phyloP scores from a whole-genome alignment of 2,797 vertebrate genomes.

The Dromococcyx pavoninus region DNA sequence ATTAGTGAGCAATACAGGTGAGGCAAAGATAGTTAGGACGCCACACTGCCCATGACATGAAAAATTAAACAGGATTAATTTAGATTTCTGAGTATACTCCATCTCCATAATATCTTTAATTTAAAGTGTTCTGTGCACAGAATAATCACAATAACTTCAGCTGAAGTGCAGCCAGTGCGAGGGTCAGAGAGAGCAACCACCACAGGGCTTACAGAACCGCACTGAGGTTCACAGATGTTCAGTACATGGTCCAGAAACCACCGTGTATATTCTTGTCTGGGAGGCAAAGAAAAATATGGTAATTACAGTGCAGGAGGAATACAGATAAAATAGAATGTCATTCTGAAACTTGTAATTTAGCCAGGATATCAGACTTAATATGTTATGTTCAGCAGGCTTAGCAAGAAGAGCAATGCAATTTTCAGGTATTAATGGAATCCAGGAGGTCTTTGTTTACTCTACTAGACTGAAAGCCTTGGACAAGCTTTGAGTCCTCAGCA shows the following conservation, averaged over 20 bases:
- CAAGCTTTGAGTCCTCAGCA: background rate
- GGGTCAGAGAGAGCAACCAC: background rate
- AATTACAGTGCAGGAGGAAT: background rate
- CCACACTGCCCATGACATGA: background rate
- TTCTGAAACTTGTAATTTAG: background rate
- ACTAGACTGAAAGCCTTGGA: background rate
- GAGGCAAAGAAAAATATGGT: background rate
- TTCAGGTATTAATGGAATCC: background rate
- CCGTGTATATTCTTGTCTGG: background rate
- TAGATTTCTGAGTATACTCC: background rate
- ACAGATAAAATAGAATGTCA: background rate
- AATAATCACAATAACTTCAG: background rate
- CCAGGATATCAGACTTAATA: background rate
- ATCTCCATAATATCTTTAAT: background rate
- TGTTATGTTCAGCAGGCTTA: background rate
- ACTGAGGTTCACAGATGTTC: background rate
- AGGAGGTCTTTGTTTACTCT: background rate
- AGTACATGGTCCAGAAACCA: background rate
- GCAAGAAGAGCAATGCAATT: background rate
- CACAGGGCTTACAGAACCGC: background rate
- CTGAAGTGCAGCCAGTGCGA: background rate
- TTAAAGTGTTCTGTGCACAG: background rate
- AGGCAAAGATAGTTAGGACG: background rate
- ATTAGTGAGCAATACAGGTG: background rate
- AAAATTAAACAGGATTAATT: slow-evolving; percentile 22